A percentile compares a stretch with the other conserved stretches of the same genome.
Conservation (phyloP, 2,113 vertebrate genomes). For the Sceloporus undulatus region DNA sequence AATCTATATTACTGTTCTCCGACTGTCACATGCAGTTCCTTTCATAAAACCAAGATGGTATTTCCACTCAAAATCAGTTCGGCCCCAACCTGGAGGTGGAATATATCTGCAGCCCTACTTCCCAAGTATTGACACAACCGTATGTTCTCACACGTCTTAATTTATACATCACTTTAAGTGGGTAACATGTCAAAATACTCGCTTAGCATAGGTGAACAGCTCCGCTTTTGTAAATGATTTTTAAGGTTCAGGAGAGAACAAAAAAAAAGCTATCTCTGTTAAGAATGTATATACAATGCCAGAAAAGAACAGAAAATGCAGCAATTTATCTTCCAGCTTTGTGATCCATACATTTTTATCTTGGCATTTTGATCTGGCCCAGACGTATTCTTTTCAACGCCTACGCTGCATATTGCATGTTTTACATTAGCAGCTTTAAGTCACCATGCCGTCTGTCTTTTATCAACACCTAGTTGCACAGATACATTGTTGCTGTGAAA, state of each 20-base stretch:
- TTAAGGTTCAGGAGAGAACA: background rate
- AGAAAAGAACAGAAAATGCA: conserved; percentile 29
- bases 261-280: background rate
- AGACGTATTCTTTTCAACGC: conserved; percentile 63
- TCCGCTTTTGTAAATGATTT: conserved; percentile 7
- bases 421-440: conserved; percentile 60
- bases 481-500: conserved; percentile 47
- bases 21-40: background rate
- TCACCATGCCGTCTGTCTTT: conserved; percentile 59
- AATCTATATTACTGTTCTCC: background rate
- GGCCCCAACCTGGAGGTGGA: conserved; percentile 14
- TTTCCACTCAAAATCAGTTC: conserved; percentile 27
- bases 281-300: conserved; percentile 38
- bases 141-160: background rate
- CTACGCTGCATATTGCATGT: conserved; percentile 43
- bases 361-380: conserved; percentile 53
- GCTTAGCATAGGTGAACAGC: background rate
- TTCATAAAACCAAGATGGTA: background rate
- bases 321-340: conserved; percentile 34
- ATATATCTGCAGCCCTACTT: background rate
- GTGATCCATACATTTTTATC: conserved; percentile 47
- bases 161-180: background rate
- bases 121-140: fast-evolving
- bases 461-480: conserved; percentile 55
- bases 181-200: background rate